Conservation (phyloP, 2,113 vertebrate species). For the Chitala chitala region DNA sequence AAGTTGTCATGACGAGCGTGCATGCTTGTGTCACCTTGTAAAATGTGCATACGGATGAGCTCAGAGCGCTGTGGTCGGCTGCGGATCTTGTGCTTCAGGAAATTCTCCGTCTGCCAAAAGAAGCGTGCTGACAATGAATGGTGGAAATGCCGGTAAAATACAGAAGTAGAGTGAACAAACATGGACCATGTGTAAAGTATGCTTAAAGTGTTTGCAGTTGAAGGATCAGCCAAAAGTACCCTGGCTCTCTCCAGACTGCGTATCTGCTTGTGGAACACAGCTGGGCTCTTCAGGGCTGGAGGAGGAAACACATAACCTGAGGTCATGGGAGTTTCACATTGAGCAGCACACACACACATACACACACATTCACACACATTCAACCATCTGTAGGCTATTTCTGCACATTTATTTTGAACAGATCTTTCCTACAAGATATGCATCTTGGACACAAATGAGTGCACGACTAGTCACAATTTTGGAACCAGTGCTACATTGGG, state of each 20-base stretch:
- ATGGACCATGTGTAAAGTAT: background rate
- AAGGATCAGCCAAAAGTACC: slow-evolving; percentile 59
- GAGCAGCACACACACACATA: slow-evolving; percentile 4
- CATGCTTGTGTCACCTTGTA: slow-evolving; percentile 75
- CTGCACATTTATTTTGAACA: background rate
- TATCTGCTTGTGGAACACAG: slow-evolving; percentile 90
- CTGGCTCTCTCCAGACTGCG: slow-evolving; percentile 91
- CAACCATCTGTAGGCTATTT: background rate
- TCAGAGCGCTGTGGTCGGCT: slow-evolving; percentile 73
- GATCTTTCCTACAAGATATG: background rate
- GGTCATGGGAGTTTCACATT: slow-evolving; percentile 38
- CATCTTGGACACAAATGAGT: too few species aligned
- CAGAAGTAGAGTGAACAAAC: background rate
- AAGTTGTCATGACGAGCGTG: too few species aligned
- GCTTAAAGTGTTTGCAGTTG: background rate
- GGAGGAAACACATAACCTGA: slow-evolving; percentile 36
- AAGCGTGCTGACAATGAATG: slow-evolving; percentile 4
- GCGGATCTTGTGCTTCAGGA: slow-evolving; percentile 78
- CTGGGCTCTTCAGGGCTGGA: slow-evolving; percentile 89
- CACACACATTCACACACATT: background rate
- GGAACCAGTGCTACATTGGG: background rate
- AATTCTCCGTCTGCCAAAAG: slow-evolving; percentile 70
- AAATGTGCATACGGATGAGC: slow-evolving; percentile 78
- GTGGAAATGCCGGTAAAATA: background rate
- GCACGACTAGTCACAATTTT: background rate